Percentiles rank a stretch among this genome's conserved stretches.
Conservation (phyloP, 2,888 invertebrate species). For the Caenorhabditis japonica region DNA sequence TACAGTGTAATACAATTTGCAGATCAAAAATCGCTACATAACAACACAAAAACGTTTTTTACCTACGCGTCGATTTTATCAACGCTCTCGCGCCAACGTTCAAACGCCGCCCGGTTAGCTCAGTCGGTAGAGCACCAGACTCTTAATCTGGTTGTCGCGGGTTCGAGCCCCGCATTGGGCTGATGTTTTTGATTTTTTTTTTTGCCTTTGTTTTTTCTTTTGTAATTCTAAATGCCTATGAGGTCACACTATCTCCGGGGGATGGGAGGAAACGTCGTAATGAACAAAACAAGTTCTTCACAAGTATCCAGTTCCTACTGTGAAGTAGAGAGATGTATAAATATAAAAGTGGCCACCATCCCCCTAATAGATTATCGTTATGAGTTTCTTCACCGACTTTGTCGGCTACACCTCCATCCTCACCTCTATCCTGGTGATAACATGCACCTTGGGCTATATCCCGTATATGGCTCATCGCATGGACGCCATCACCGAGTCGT, state of each 20-base stretch:
- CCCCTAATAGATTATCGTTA: background rate
- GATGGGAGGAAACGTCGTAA: too few relatives aligned
- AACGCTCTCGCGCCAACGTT: background rate
- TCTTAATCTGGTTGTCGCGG: slow-evolving; percentile 76
- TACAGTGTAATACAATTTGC: too few relatives aligned
- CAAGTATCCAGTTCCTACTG: too few relatives aligned
- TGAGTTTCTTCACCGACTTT: slow-evolving; percentile 39
- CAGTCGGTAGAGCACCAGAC: slow-evolving; percentile 77
- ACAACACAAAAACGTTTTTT: too few relatives aligned
- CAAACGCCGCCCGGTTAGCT: slow-evolving; percentile 71
- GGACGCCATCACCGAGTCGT: slow-evolving; percentile 36
- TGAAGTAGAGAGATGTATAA: too few relatives aligned
- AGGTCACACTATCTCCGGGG: too few relatives aligned
- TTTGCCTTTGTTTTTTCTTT: too few relatives aligned
- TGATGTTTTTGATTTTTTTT: slow-evolving; percentile 28
- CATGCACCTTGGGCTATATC: slow-evolving; percentile 43
- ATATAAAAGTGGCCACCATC: too few relatives aligned
- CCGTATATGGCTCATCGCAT: slow-evolving; percentile 50
- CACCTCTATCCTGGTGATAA: slow-evolving; percentile 50
- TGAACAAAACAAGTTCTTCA: too few relatives aligned
- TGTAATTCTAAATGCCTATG: too few relatives aligned
- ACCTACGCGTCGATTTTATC: too few relatives aligned
- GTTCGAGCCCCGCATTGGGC: slow-evolving; percentile 76
- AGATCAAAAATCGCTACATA: too few relatives aligned
- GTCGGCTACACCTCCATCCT: slow-evolving; percentile 50